These are phyloP conservation scores for Euzetes globulus DNA, from an alignment of 2,888 invertebrate species.

Conservation along the genomic window DNA sequence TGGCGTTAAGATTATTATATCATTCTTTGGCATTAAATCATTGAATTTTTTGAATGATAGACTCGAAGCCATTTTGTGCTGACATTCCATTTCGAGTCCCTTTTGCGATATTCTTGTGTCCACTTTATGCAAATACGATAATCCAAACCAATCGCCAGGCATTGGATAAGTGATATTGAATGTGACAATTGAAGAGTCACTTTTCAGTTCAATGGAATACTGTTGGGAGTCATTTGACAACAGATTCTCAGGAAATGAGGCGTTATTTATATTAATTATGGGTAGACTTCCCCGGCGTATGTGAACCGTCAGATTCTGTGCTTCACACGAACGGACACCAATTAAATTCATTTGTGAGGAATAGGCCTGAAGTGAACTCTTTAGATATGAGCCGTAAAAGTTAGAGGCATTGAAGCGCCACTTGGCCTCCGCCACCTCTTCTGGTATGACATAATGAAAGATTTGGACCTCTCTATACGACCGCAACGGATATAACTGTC, in stretches of 20 bases:
- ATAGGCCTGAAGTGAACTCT: constrained; percentile 3
- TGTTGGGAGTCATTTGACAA: constrained; percentile 44
- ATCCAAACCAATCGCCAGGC: constrained; percentile 48
- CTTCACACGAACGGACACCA: neutral
- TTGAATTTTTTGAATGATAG: neutral
- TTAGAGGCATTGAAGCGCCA: constrained; percentile 44
- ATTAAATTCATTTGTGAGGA: neutral
- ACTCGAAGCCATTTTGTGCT: constrained; percentile 27
- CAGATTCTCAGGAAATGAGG: constrained; percentile 61
- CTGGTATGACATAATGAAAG: constrained; percentile 55
- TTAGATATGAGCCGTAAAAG: constrained; percentile 44
- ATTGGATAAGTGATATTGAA: constrained; percentile 45
- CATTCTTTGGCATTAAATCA: neutral
- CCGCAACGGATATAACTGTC: constrained; percentile 47
- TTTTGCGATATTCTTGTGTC: constrained; percentile 41
- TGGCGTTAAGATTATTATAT: constrained; percentile 14
- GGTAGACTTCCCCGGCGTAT: constrained; percentile 75
- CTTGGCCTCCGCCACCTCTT: constrained; percentile 51
- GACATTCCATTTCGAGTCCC: constrained; percentile 31
- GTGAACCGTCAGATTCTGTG: constrained; percentile 49
- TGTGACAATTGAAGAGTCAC: constrained; percentile 43
- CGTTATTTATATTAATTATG: constrained; percentile 70
- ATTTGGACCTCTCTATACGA: constrained; percentile 57
- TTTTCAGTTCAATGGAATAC: constrained; percentile 43
- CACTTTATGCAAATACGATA: constrained; percentile 52